Evolutionary conservation across 1,140 invertebrate genomes (phyloP), one percentile per base, ranked within the genome.

Genomic region (Varroa destructor): DNA sequence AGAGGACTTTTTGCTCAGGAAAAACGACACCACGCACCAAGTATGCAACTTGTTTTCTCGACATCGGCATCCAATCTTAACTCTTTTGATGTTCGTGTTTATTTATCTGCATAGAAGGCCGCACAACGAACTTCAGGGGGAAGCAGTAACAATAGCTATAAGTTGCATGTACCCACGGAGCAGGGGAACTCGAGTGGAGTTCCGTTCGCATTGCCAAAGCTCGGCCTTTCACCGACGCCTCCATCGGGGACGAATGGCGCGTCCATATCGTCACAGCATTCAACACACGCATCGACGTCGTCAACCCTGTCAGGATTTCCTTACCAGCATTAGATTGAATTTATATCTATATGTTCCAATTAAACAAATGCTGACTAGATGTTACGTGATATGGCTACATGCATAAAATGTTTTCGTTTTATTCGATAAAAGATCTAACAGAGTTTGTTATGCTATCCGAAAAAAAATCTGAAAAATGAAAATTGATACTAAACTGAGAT

Each of bases 151-250:
- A 67, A 58, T 58, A 58, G 37, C 46, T 67, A 67, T 37, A 67
- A 67, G 61, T 37, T 67, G 14, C 46, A 43, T 43, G 46, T 46
- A 37, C 61, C 61, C 40, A 67, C 61, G 46, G 40, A 40, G 61
- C 61, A 67, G 40, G 61, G 61, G 8, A 37, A 1, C 46, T 40
- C 61, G 46, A 43, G 61, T 37, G 14, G 40, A 37, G 40, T 46
- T 25, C 46, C 61, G 12, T 67, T 67, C 40, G 61, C 61, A 37
- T 43, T 67, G 61, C 61, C 61, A 37, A 67, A 67, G 46, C 37
- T 67, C 40, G 61, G 61, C 40, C 61, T 37, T 12, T 67, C 61
- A 43, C 61, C 61, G 2, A 67, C 61, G 61, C 61, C 61, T n/a
- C 61, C 61, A 12, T 46, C 8, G 46, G 61, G 61, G 12, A 67